Percentiles rank a stretch among this genome's conserved stretches.
Evolutionary conservation across 1,140 invertebrate species (phyloP).

Genomic region (Apis dorsata): DNA sequence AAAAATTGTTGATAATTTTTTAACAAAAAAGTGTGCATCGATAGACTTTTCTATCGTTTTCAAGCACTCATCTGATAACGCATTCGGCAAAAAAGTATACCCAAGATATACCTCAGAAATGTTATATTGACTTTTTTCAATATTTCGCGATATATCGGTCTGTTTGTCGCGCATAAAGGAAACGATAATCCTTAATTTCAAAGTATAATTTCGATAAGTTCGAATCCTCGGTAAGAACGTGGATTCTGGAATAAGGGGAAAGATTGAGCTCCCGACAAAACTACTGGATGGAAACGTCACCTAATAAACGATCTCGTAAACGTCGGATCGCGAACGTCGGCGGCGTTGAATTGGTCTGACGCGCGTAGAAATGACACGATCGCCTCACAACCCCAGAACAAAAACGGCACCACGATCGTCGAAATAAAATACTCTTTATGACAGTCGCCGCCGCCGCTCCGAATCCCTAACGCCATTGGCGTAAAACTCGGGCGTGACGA

Average conservation of each 20-base stretch:
- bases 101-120: no score
- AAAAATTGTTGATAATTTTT: no score
- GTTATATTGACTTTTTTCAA: no score
- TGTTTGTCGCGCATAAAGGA: no score
- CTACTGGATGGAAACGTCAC: constrained; percentile 54
- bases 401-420: constrained; percentile 55
- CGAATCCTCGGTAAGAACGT: background rate
- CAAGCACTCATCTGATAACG: no score
- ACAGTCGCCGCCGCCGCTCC: constrained; percentile 23
- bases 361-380: constrained; percentile 55
- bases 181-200: background rate
- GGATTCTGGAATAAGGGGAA: constrained; percentile 1
- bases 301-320: constrained; percentile 71
- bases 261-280: constrained; percentile 47
- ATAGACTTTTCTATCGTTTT: no score
- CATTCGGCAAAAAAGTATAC: no score
- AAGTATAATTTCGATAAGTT: background rate
- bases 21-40: no score
- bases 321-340: constrained; percentile 67
- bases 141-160: no score
- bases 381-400: constrained; percentile 50
- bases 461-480: constrained; percentile 34
- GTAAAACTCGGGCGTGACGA: constrained; percentile 43
- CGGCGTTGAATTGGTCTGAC: constrained; percentile 66
- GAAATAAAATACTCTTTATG: constrained; percentile 54